Evolutionary conservation across 1,140 invertebrate species (phyloP).

Genomic region (Cecropterus lyciades): DNA sequence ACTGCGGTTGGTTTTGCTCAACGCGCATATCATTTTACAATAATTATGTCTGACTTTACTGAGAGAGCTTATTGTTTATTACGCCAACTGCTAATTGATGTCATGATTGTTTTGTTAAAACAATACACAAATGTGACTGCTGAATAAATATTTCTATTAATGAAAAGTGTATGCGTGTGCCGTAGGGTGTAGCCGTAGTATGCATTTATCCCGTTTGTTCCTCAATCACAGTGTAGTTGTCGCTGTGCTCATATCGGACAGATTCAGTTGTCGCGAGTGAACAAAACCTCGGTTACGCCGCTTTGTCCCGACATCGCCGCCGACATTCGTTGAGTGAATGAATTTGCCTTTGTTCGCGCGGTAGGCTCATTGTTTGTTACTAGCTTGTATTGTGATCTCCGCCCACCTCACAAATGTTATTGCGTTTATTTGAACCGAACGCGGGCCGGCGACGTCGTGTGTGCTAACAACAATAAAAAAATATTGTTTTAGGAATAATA

Average conservation of each 20-base stretch:
- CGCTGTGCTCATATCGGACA: conserved; percentile 7
- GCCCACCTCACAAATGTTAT: conserved; percentile 1
- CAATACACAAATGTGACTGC: too few species aligned
- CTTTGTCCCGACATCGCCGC: conserved; percentile 9
- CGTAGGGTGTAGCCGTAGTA: background rate
- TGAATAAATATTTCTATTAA: background rate
- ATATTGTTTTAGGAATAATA: background rate
- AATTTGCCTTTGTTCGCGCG: conserved; percentile 17
- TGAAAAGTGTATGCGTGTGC: background rate
- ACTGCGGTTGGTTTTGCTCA: too few species aligned
- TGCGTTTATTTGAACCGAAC: background rate
- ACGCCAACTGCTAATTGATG: too few species aligned
- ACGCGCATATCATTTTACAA: too few species aligned
- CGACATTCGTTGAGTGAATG: conserved; percentile 7
- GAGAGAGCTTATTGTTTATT: too few species aligned
- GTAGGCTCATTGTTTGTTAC: conserved; percentile 12
- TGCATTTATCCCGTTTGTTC: conserved; percentile 17
- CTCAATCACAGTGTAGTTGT: conserved; percentile 7
- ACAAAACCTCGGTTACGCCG: conserved; percentile 14
- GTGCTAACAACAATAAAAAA: background rate
- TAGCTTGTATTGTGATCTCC: conserved; percentile 1
- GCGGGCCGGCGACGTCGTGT: background rate
- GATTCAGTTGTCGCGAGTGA: conserved; percentile 16
- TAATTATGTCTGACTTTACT: too few species aligned
- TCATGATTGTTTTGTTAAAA: too few species aligned